A percentile compares a stretch with the other conserved stretches of the same genome.
These are phyloP conservation scores for Protomyctophum bolini DNA, from an alignment of 2,113 vertebrate genomes.

Conservation along the genomic window DNA sequence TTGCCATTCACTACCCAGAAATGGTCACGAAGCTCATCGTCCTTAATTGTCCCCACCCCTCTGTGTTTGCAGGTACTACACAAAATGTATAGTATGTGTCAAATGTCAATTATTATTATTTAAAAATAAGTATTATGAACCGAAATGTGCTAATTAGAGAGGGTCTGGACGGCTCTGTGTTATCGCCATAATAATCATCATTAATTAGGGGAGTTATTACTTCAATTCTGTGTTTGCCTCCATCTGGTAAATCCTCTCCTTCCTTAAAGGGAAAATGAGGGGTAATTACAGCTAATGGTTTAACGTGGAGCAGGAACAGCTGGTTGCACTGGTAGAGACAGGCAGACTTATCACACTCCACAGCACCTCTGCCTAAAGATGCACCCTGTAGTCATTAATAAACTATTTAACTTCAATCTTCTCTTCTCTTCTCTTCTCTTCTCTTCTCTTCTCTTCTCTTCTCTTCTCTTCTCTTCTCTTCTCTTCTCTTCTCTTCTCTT, in stretches of 20 bases:
- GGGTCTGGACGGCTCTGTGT: conserved; percentile 29
- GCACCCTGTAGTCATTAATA: conserved; percentile 5
- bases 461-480: neutral
- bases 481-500: neutral
- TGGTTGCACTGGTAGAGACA: conserved; percentile 50
- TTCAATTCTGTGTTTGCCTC: conserved; percentile 51
- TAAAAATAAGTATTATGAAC: too few relatives aligned
- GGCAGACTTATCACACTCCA: conserved; percentile 3
- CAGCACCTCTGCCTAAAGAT: neutral
- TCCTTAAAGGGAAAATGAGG: conserved; percentile 49
- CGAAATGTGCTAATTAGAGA: conserved; percentile 27
- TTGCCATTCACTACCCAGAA: conserved; percentile 95
- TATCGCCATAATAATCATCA: conserved; percentile 55
- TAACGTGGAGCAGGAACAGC: conserved; percentile 50
- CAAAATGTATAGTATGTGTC: too few relatives aligned
- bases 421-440: too few relatives aligned
- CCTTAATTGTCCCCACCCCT: conserved; percentile 95
- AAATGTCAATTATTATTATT: too few relatives aligned
- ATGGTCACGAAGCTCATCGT: conserved; percentile 96
- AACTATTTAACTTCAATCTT: conserved; percentile 17
- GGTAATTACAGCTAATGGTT: conserved; percentile 62
- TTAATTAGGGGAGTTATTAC: conserved; percentile 60
- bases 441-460: neutral
- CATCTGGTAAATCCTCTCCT: conserved; percentile 61
- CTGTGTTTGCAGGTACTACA: conserved; percentile 73